These are phyloP conservation scores for Lordiphosa mommai DNA, from an alignment of 1,140 invertebrate genomes.

Conservation along the genomic window DNA sequence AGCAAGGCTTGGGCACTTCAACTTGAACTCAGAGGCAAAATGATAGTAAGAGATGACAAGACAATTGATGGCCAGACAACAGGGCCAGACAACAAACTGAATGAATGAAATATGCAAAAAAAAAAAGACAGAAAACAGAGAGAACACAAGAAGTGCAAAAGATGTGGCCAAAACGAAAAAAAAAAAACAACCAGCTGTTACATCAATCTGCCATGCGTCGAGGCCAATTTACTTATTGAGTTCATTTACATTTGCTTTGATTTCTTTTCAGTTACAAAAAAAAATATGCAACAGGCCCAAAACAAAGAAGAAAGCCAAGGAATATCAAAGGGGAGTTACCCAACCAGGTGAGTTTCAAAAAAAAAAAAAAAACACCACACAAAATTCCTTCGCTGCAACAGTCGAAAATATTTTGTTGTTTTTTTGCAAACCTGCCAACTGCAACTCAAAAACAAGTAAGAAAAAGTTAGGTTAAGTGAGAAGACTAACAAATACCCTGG, in stretches of 20 bases:
- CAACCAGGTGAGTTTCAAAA: not conserved
- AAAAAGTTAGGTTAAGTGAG: too few relatives aligned
- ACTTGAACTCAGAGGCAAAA: constrained; percentile 51
- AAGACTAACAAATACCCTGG: too few relatives aligned
- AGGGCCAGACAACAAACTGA: constrained; percentile 31
- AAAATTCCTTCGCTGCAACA: constrained; percentile 15
- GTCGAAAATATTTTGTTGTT: constrained; percentile 30
- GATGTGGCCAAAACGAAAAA: constrained; percentile 40
- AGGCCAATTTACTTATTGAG: constrained; percentile 42
- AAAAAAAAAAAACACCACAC: constrained; percentile 20
- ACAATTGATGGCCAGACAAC: constrained; percentile 69
- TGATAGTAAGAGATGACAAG: constrained; percentile 51
- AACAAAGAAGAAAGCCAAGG: constrained; percentile 14
- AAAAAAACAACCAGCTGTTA: constrained; percentile 35
- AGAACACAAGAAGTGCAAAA: constrained; percentile 30
- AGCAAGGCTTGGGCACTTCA: constrained; percentile 61
- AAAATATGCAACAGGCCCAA: constrained; percentile 38
- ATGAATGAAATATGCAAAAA: constrained; percentile 15
- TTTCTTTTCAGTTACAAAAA: not conserved
- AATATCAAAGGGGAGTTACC: not conserved
- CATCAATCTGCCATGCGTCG: constrained; percentile 11
- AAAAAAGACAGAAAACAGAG: not conserved
- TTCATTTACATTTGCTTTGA: constrained; percentile 40
- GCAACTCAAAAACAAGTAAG: too few relatives aligned
- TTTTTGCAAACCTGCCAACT: constrained; percentile 30